These are phyloP conservation scores for Chrysochloris asiatica DNA, from an alignment of 2,113 vertebrate genomes.

Conservation along the genomic window DNA sequence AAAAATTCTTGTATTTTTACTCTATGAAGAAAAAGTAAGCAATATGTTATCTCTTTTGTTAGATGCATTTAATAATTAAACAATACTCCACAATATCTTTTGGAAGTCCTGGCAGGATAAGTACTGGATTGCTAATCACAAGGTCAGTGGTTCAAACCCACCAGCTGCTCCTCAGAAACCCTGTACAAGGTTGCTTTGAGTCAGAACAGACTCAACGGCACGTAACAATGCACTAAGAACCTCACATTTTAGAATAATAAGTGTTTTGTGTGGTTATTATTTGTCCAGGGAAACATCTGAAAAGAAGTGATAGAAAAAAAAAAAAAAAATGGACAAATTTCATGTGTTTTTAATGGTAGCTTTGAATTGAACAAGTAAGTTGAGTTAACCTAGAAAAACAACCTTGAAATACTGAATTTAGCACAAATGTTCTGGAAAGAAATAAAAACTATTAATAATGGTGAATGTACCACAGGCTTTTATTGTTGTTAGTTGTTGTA, in stretches of 20 bases:
- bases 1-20: conserved; percentile 12
- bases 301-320: not conserved
- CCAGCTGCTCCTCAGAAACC: no score
- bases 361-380: not conserved
- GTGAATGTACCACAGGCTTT: not conserved
- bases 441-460: not conserved
- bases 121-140: no score
- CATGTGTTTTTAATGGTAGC: not conserved
- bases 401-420: not conserved
- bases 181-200: no score
- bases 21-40: not conserved
- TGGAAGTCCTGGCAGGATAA: not conserved
- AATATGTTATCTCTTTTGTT: not conserved
- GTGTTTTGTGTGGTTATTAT: not conserved
- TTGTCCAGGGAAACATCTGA: not conserved
- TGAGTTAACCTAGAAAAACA: not conserved
- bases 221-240: not conserved
- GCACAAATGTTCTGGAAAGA: not conserved
- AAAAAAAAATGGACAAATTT: not conserved
- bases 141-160: no score
- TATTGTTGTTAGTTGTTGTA: no score
- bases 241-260: not conserved
- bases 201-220: no score
- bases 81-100: not conserved
- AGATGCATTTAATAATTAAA: not conserved